Evolutionary conservation across 2,888 invertebrate genomes (phyloP).

Genomic region (Synanthedon formicaeformis): DNA sequence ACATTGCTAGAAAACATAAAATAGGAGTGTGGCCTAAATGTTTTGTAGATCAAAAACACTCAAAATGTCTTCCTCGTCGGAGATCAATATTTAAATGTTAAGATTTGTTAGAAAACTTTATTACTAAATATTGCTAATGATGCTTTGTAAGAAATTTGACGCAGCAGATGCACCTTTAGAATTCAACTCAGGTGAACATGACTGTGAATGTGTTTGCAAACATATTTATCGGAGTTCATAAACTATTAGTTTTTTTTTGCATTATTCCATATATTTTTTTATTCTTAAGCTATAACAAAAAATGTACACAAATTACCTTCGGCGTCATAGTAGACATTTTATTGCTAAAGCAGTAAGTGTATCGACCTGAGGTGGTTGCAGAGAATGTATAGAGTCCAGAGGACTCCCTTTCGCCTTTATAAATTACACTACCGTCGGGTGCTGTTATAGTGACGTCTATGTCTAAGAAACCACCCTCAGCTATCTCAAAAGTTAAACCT

Average conservation of each 20-base stretch:
- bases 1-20: too few relatives aligned
- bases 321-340: constrained; percentile 99
- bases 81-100: too few relatives aligned
- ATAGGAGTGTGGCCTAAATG: too few relatives aligned
- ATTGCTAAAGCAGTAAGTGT: constrained; percentile 98
- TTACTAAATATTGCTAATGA: too few relatives aligned
- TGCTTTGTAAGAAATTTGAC: too few relatives aligned
- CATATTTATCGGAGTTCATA: too few relatives aligned
- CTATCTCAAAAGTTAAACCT: constrained; percentile 98
- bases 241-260: too few relatives aligned
- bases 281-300: neutral
- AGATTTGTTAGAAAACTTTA: too few relatives aligned
- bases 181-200: neutral
- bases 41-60: too few relatives aligned
- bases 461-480: constrained; percentile 98
- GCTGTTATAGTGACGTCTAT: constrained; percentile 96
- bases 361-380: constrained; percentile 89
- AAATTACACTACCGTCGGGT: constrained; percentile 90
- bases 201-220: neutral
- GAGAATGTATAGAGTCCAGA: constrained; percentile 98
- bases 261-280: too few relatives aligned
- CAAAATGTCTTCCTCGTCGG: too few relatives aligned
- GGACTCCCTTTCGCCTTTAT: constrained; percentile 93
- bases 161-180: too few relatives aligned
- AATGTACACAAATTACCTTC: constrained; percentile 67